A percentile compares a stretch with the other conserved stretches of the same genome.
phyloP scores from a whole-genome alignment of 2,888 invertebrate species.

The Cabera pusaria region DNA sequence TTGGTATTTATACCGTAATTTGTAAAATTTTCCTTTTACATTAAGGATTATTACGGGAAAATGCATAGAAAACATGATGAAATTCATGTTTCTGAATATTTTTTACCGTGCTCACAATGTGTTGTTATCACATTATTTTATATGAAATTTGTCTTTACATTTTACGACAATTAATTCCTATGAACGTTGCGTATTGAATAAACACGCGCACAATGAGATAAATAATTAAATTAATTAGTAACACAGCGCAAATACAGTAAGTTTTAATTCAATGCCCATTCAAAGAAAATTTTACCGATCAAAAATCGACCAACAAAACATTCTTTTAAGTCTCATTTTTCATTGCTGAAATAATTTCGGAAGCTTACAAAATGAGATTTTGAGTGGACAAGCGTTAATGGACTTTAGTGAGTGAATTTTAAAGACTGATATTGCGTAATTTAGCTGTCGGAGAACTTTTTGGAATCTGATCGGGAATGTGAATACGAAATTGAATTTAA shows the following conservation, averaged over 20 bases:
- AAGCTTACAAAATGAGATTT: constrained; percentile 72
- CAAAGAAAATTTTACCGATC: constrained; percentile 51
- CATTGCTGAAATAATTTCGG: constrained; percentile 67
- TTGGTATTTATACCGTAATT: constrained; percentile 24
- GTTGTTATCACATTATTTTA: too few species aligned
- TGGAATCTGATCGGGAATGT: too few species aligned
- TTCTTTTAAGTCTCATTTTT: constrained; percentile 69
- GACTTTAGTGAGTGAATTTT: constrained; percentile 47
- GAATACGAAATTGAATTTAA: constrained; percentile 55
- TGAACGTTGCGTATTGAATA: constrained; percentile 65
- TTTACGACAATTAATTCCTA: too few species aligned
- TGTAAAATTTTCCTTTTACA: not conserved
- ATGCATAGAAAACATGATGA: too few species aligned
- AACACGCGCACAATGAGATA: constrained; percentile 68
- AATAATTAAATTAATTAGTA: constrained; percentile 80
- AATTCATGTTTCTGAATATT: too few species aligned
- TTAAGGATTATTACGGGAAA: constrained; percentile 8
- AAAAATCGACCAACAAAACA: constrained; percentile 62
- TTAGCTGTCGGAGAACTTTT: constrained; percentile 55
- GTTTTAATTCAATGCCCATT: constrained; percentile 80
- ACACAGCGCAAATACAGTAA: constrained; percentile 73
- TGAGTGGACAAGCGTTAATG: constrained; percentile 47
- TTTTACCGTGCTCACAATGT: too few species aligned
- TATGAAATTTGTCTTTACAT: too few species aligned
- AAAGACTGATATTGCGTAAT: constrained; percentile 56